phyloP scores from a whole-genome alignment of 1,140 invertebrate species.

The Drosophila kikkawai region DNA sequence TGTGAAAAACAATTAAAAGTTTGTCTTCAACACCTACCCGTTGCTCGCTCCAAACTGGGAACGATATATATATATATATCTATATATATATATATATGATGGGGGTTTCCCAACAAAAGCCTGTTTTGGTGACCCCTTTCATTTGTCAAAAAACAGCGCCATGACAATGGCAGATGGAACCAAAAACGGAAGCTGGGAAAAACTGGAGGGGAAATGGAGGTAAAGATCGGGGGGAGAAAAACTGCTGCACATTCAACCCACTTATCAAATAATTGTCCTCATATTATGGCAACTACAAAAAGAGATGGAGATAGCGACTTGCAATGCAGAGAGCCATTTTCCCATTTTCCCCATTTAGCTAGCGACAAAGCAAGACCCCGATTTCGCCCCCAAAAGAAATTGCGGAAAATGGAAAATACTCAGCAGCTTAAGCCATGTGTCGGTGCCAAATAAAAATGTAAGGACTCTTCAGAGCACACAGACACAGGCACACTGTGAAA shows the following conservation, averaged over 20 bases:
- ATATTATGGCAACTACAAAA: constrained; percentile 71
- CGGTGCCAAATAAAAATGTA: constrained; percentile 82
- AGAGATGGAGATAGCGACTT: constrained; percentile 29
- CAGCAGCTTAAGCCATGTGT: constrained; percentile 55
- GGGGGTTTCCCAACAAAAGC: constrained; percentile 26
- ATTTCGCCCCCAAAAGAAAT: constrained; percentile 12
- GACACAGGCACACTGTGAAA: constrained; percentile 28
- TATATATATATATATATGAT: constrained; percentile 20
- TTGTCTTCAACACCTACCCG: constrained; percentile 65
- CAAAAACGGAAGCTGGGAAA: constrained; percentile 1
- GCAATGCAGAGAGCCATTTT: constrained; percentile 21
- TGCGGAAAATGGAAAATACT: constrained; percentile 73
- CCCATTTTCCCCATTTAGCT: constrained; percentile 18
- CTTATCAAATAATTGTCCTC: constrained; percentile 84
- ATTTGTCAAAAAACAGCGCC: constrained; percentile 62
- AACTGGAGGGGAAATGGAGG: background rate
- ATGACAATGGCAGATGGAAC: constrained; percentile 50
- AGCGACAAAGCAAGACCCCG: constrained; percentile 22
- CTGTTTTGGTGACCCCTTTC: constrained; percentile 64
- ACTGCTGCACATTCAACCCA: constrained; percentile 64
- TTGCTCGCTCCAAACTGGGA: background rate
- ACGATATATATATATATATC: constrained; percentile 16
- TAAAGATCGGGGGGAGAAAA: background rate
- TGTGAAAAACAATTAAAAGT: constrained; percentile 80
- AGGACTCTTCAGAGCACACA: constrained; percentile 48